Base-by-base conservation (phyloP, 2,113 vertebrate species). In the Theristicus caerulescens region DNA sequence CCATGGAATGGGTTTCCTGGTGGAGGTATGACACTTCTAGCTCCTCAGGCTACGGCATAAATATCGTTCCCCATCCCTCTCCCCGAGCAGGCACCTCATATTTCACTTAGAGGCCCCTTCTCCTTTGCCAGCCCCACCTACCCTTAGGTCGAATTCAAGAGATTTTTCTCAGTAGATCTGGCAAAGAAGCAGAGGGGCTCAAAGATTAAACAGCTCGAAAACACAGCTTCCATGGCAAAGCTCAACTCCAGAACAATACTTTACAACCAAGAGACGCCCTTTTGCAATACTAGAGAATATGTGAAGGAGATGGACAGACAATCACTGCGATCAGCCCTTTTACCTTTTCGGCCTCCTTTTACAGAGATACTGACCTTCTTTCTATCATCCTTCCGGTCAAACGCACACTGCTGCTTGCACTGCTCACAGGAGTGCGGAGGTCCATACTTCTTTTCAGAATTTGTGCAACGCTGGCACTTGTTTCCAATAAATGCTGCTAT, bases 401-500 rank as follows among this genome's bases (percentile, higher is more conserved):
- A 98, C 0, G 98, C 98, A 57, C 98, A 98, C 80, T 98, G 98
- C 88, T 98, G 98, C 91, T 98, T 98, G 96, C 98, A 98, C 96
- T 98, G 98, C 67, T 98, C 98, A 14, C 98, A 98, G 9, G 98
- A 97, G 92, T 98, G 98, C 0, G 98, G 98, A 8, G 98, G 98
- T 6, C 98, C 98, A 2, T 98, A 98, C 83, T 98, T 98, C 97
- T 98, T 98, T 77, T 98, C 98, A 2, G 98, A 98, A 89, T 98
- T 98, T 10, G 98, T 98, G 85, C 98, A 98, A 15, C 98, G 98
- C 73, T 98, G 98, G 94, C 98, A 98, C 93, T 98, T 98, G 97
- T 98, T 98, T 47, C 98, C 98, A 90, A 98, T 98, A 90, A 98
- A 98, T 0, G 98, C 98, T 36, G 98, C 98, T 65, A 98, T 98